Conservation (phyloP, 2,113 vertebrate species). For the Oxygymnocypris stewartii region DNA sequence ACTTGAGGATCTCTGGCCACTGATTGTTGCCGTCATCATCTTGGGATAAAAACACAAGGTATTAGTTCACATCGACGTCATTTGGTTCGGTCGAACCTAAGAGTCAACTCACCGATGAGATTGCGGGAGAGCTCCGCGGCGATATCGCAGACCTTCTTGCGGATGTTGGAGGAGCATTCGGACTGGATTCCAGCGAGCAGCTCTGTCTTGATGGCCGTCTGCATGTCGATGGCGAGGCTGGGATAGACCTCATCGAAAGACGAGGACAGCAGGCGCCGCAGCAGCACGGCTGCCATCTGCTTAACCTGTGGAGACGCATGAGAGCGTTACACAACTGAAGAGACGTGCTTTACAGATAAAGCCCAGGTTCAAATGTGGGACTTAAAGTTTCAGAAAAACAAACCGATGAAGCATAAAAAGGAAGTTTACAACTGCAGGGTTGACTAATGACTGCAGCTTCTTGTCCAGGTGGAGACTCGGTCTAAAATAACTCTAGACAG, state of each 20-base stretch:
- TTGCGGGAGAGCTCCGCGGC: conserved; percentile 94
- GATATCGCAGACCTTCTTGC: conserved; percentile 95
- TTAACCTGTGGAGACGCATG: conserved; percentile 76
- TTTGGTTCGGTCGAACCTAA: not conserved
- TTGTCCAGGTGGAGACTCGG: not conserved
- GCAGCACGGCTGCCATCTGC: conserved; percentile 96
- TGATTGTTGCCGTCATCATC: conserved; percentile 94
- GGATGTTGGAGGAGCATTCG: conserved; percentile 86
- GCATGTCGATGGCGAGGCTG: conserved; percentile 84
- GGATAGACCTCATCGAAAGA: conserved; percentile 97
- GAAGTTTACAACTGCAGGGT: not conserved
- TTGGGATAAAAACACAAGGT: conserved; percentile 24
- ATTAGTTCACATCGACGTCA: not conserved
- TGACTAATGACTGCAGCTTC: not conserved
- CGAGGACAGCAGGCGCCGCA: conserved; percentile 92
- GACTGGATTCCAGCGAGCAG: conserved; percentile 90
- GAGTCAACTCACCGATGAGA: conserved; percentile 82
- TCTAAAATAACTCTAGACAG: not conserved
- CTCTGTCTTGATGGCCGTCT: conserved; percentile 89
- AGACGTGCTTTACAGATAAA: not conserved
- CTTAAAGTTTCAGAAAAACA: not conserved
- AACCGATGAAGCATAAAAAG: not conserved
- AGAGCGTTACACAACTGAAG: not conserved
- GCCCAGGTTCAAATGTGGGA: not conserved
- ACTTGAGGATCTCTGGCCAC: conserved; percentile 96